Conservation (phyloP, 2,888 invertebrate genomes). For the Mythimna vitellina region DNA sequence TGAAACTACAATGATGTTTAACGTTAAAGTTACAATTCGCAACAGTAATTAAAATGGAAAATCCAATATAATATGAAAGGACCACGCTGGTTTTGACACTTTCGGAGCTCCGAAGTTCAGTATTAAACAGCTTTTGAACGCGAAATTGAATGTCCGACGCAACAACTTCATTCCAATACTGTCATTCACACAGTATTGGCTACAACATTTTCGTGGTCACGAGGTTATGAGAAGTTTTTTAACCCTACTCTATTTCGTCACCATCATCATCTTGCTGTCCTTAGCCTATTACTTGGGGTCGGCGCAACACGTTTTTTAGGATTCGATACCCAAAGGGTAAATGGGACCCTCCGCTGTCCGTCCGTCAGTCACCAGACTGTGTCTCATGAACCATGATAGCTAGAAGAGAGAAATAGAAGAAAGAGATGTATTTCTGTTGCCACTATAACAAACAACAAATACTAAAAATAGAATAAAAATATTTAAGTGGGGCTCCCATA, state of each 20-base stretch:
- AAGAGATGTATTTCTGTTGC: no score
- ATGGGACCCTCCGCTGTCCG: no score
- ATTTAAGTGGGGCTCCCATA: no score
- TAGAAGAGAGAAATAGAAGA: no score
- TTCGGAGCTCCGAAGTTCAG: neutral
- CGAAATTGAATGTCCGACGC: slow-evolving; percentile 43
- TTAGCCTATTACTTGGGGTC: no score
- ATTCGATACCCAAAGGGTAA: no score
- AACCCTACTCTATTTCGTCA: neutral
- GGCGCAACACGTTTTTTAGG: no score
- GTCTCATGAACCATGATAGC: no score
- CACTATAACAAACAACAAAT: no score
- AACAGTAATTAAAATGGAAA: slow-evolving; percentile 5
- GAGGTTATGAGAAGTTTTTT: neutral
- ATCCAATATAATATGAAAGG: slow-evolving; percentile 4
- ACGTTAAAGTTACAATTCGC: neutral
- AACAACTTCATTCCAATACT: slow-evolving; percentile 35
- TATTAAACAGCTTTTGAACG: slow-evolving; percentile 32
- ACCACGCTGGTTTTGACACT: slow-evolving; percentile 22
- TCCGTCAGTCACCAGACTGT: no score
- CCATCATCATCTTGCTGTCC: no score
- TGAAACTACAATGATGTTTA: neutral
- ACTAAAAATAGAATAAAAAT: no score
- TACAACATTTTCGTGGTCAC: slow-evolving; percentile 30
- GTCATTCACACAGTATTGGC: slow-evolving; percentile 28